Conservation (phyloP, 2,888 invertebrate species). For the Zaprionus obscuricornis region DNA sequence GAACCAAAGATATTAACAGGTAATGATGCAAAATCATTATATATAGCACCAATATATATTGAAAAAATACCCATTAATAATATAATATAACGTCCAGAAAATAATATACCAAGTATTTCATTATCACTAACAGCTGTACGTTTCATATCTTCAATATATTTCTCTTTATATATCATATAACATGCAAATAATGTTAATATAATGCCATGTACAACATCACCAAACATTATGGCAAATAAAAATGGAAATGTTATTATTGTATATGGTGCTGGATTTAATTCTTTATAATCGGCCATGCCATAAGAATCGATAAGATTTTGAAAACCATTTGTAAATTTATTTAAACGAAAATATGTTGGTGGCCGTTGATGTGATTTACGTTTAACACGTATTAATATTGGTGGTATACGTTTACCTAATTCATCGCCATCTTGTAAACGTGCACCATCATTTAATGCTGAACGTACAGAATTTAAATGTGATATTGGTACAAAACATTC, state of each 20-base stretch:
- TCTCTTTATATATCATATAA: slow-evolving; percentile 92
- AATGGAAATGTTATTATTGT: slow-evolving; percentile 97
- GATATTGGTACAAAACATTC: slow-evolving; percentile 93
- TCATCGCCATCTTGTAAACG: slow-evolving; percentile 3
- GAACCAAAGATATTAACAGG: slow-evolving; percentile 96
- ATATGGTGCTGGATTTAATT: slow-evolving; percentile 95
- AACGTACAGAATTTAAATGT: slow-evolving; percentile 89
- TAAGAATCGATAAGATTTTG: slow-evolving; percentile 92
- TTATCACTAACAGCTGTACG: slow-evolving; percentile 85
- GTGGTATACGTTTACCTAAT: slow-evolving; percentile 85
- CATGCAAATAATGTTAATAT: slow-evolving; percentile 91
- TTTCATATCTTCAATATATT: slow-evolving; percentile 86
- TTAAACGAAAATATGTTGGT: slow-evolving; percentile 95
- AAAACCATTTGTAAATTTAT: slow-evolving; percentile 95
- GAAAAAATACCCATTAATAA: slow-evolving; percentile 98
- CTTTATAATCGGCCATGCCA: slow-evolving; percentile 95
- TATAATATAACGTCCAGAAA: slow-evolving; percentile 98
- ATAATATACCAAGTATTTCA: slow-evolving; percentile 98
- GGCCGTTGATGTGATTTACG: slow-evolving; percentile 18
- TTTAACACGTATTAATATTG: slow-evolving; percentile 86
- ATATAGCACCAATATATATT: slow-evolving; percentile 97
- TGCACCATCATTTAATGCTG: slow-evolving; percentile 86
- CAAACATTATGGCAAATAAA: slow-evolving; percentile 98
- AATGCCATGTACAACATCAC: slow-evolving; percentile 95
- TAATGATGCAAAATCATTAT: slow-evolving; percentile 98